Conservation (phyloP, 2,888 invertebrate species). For the Meliscaeva auricollis region DNA sequence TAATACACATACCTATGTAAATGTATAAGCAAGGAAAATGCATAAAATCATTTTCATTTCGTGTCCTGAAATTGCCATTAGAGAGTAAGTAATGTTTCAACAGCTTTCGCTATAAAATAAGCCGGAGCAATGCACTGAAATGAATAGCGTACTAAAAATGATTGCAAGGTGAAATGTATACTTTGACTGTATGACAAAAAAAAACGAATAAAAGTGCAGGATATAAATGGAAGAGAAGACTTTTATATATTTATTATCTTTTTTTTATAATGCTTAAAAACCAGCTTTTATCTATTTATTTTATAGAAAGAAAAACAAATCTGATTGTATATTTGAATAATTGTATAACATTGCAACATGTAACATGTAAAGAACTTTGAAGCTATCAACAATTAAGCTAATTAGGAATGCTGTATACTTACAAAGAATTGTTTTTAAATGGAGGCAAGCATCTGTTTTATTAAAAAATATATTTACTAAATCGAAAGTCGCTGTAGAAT, state of each 20-base stretch:
- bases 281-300: background rate
- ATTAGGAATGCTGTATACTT: too few species aligned
- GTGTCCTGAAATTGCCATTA: constrained; percentile 66
- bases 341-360: too few species aligned
- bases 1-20: constrained; percentile 1
- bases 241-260: background rate
- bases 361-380: too few species aligned
- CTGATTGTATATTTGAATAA: background rate
- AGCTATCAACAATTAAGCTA: too few species aligned
- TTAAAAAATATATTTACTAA: too few species aligned
- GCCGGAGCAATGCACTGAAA: constrained; percentile 70
- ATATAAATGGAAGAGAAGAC: background rate
- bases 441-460: too few species aligned
- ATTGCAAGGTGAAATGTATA: constrained; percentile 67
- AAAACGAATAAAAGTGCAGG: constrained; percentile 7
- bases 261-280: constrained; percentile 2
- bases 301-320: background rate
- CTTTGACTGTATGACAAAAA: background rate
- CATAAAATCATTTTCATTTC: constrained; percentile 71
- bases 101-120: constrained; percentile 64
- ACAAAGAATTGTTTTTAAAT: too few species aligned
- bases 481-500: too few species aligned
- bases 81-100: constrained; percentile 67
- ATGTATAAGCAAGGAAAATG: constrained; percentile 56
- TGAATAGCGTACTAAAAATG: constrained; percentile 68